phyloP scores from a whole-genome alignment of 2,797 vertebrate genomes.

The Babyrousa celebensis region DNA sequence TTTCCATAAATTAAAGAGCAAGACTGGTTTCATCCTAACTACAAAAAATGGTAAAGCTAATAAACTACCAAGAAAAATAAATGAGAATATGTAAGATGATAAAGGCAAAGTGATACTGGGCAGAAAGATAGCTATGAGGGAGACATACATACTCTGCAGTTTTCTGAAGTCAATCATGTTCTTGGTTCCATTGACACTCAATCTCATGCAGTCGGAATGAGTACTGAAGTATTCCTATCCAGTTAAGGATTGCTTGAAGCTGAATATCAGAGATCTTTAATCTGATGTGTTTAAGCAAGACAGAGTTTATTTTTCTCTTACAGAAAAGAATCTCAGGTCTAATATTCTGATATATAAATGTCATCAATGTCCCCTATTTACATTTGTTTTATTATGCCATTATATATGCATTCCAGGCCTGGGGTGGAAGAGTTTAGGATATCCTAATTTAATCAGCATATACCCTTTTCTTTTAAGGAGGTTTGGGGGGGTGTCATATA shows the following conservation, averaged over 20 bases:
- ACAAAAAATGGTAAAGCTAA: neutral
- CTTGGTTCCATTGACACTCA: neutral
- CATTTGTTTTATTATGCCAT: neutral
- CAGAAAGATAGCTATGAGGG: neutral
- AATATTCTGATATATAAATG: neutral
- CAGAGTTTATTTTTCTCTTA: neutral
- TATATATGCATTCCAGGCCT: neutral
- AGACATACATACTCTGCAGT: neutral
- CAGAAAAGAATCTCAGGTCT: neutral
- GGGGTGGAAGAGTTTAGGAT: neutral
- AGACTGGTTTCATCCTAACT: neutral
- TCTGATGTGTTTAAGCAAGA: neutral
- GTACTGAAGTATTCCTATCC: neutral
- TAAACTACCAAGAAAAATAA: neutral
- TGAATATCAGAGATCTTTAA: neutral
- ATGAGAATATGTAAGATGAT: neutral
- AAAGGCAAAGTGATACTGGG: neutral
- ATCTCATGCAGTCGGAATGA: neutral
- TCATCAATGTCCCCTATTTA: neutral
- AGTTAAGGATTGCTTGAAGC: neutral
- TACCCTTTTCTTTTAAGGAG: neutral
- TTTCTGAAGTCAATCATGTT: neutral
- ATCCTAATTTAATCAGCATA: neutral
- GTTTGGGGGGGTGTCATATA: rapidly evolving
- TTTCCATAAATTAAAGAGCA: neutral